Conservation (phyloP, 2,113 vertebrate species). For the Ploceus nigricollis region DNA sequence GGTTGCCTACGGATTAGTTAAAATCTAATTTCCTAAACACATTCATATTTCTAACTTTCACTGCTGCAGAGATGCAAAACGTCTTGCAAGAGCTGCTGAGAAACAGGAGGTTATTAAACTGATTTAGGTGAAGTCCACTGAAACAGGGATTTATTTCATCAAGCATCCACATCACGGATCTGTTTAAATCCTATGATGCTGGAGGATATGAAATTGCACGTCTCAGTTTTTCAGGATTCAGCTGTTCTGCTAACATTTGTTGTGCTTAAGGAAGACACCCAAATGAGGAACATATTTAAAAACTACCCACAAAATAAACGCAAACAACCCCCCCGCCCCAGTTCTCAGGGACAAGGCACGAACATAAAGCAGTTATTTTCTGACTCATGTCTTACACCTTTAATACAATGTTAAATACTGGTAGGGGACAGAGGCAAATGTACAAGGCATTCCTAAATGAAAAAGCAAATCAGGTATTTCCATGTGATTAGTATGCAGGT, state of each 20-base stretch:
- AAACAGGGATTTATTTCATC: background rate
- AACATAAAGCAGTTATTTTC: background rate
- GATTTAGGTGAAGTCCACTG: background rate
- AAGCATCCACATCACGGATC: background rate
- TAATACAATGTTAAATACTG: background rate
- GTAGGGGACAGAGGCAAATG: background rate
- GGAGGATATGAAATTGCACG: background rate
- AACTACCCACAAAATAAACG: background rate
- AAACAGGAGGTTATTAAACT: background rate
- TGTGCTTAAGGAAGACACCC: background rate
- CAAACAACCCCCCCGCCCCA: rapidly evolving
- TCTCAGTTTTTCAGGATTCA: background rate
- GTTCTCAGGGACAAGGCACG: background rate
- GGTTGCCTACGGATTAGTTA: background rate
- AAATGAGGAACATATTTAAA: background rate
- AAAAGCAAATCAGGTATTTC: background rate
- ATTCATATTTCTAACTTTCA: background rate
- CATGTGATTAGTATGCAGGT: background rate
- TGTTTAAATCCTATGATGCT: background rate
- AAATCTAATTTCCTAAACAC: background rate
- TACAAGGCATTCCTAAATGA: background rate
- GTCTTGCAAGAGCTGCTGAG: background rate
- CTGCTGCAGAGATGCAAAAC: background rate
- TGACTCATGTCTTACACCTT: background rate
- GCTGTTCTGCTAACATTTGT: background rate